These are phyloP conservation scores for Ornithoptera priamus DNA, from an alignment of 2,888 invertebrate genomes.

Conservation along the genomic window DNA sequence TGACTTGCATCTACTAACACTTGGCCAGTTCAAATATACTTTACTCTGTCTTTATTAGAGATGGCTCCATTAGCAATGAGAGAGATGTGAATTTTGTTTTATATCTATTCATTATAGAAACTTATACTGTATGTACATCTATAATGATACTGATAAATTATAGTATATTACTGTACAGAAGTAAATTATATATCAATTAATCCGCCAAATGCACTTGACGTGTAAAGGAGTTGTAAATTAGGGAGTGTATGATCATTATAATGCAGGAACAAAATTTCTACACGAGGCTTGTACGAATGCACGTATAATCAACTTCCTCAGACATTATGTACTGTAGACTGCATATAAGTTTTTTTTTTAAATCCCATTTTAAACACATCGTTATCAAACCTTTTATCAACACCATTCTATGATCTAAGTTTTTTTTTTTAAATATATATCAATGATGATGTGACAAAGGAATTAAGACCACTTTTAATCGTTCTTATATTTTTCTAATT, in stretches of 20 bases:
- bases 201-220: not conserved
- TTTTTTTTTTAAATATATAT: too few species aligned
- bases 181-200: conserved; percentile 1
- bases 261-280: conserved; percentile 16
- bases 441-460: too few species aligned
- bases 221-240: conserved; percentile 10
- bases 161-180: not conserved
- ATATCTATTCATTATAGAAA: too few species aligned
- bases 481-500: too few species aligned
- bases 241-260: conserved; percentile 4
- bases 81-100: too few species aligned
- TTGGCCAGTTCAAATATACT: too few species aligned
- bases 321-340: conserved; percentile 32
- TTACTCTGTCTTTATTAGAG: too few species aligned
- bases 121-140: too few species aligned
- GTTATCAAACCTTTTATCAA: not conserved
- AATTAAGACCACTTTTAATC: too few species aligned
- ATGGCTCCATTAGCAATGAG: too few species aligned
- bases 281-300: conserved; percentile 8
- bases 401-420: too few species aligned
- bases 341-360: conserved; percentile 22
- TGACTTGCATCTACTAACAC: too few species aligned
- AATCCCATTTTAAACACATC: not conserved
- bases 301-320: conserved; percentile 34
- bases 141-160: not conserved